phyloP scores from a whole-genome alignment of 2,113 vertebrate genomes.

The Corynorhinus townsendii region DNA sequence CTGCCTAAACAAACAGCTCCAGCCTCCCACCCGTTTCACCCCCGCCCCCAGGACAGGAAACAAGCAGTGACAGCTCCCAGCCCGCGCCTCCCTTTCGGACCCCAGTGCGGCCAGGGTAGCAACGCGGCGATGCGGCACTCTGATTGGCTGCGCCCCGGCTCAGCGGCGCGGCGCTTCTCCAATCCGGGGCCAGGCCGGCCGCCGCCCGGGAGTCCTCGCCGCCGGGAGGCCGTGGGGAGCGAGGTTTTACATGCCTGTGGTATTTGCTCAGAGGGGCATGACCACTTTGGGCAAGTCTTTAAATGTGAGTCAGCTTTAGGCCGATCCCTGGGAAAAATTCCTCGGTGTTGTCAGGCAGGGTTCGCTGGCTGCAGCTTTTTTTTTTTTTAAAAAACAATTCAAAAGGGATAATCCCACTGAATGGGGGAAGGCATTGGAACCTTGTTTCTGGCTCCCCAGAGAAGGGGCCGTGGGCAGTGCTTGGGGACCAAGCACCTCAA shows the following conservation, averaged over 20 bases:
- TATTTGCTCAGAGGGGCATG: constrained; percentile 87
- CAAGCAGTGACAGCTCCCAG: constrained; percentile 72
- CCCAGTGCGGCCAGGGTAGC: constrained; percentile 55
- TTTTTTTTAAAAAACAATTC: constrained; percentile 63
- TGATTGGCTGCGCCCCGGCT: constrained; percentile 75
- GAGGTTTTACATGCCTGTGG: constrained; percentile 83
- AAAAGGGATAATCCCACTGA: constrained; percentile 79
- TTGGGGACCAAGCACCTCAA: neutral
- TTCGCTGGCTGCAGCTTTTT: constrained; percentile 72
- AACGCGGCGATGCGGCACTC: constrained; percentile 66
- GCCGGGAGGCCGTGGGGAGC: constrained; percentile 76
- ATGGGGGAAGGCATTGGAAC: constrained; percentile 70
- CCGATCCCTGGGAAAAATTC: constrained; percentile 88
- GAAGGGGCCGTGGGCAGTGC: neutral
- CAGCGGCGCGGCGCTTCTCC: constrained; percentile 64
- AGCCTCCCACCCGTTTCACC: constrained; percentile 49
- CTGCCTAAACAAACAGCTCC: constrained; percentile 77
- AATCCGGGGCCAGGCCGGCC: constrained; percentile 69
- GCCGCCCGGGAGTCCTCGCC: constrained; percentile 71
- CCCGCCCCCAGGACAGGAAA: constrained; percentile 71
- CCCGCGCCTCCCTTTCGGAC: constrained; percentile 22
- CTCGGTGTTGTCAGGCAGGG: constrained; percentile 84
- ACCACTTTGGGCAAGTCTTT: constrained; percentile 87
- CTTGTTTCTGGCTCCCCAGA: neutral
- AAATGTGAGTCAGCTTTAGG: constrained; percentile 86